A percentile compares a stretch with the other conserved stretches of the same genome.
Evolutionary conservation across 2,113 vertebrate genomes (phyloP).

Genomic region (Crotalus tigris): DNA sequence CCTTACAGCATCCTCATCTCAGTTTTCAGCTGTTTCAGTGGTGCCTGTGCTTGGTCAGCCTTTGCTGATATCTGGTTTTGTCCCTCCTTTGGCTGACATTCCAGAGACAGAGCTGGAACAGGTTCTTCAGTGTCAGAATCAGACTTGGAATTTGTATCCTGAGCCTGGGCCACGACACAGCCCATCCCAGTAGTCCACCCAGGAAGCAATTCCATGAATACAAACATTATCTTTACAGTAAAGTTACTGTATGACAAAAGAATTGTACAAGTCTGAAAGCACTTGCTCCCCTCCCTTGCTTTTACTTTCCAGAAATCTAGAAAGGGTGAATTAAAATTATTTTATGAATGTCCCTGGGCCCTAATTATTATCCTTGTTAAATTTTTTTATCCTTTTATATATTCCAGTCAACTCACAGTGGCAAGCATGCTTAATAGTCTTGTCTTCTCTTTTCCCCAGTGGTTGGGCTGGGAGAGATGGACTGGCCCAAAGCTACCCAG

Average conservation of each 20-base stretch:
- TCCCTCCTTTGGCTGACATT: neutral
- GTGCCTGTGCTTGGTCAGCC: neutral
- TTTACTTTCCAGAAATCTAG: neutral
- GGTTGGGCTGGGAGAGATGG: neutral
- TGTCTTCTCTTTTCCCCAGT: neutral
- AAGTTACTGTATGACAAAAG: neutral
- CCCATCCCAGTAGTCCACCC: neutral
- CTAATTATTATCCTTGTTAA: neutral
- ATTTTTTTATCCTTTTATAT: neutral
- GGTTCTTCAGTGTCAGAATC: neutral
- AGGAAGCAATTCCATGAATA: neutral
- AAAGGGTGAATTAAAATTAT: neutral
- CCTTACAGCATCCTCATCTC: neutral
- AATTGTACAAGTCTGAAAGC: neutral
- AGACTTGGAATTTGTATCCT: neutral
- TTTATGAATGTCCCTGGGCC: neutral
- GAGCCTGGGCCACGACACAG: neutral
- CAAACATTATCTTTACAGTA: neutral
- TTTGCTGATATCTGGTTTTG: neutral
- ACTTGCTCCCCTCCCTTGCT: neutral
- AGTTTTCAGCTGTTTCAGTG: neutral
- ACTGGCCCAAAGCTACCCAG: neutral
- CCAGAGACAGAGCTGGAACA: neutral
- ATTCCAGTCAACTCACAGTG: neutral
- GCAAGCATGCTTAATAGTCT: neutral